Evolutionary conservation across 2,113 vertebrate species (phyloP).

Genomic region (Actinemys pallida): DNA sequence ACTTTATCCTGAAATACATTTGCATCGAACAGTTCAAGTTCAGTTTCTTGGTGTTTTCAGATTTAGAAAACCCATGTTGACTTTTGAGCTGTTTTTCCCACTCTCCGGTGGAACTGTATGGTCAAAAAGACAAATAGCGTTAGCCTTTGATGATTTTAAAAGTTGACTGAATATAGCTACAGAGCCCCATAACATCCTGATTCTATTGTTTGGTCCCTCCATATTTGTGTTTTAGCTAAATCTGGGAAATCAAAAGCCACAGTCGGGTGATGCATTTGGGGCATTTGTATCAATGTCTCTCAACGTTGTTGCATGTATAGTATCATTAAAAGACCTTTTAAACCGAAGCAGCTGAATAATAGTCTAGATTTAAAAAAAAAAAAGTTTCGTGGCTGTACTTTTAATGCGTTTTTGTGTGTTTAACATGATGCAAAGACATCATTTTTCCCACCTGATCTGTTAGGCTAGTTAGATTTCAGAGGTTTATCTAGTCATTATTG

Average conservation of each 20-base stretch:
- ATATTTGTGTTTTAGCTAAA: neutral
- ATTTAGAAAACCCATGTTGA: accelerated
- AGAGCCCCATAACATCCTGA: neutral
- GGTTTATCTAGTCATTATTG: conserved; percentile 86
- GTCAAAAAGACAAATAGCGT: neutral
- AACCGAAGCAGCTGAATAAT: neutral
- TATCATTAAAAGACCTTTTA: neutral
- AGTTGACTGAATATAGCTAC: neutral
- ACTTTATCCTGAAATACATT: neutral
- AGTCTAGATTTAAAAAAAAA: neutral
- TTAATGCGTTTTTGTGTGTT: neutral
- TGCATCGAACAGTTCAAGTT: neutral
- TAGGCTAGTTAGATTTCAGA: conserved; percentile 76
- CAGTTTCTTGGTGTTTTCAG: neutral
- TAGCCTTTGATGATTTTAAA: neutral
- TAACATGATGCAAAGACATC: neutral
- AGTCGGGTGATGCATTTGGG: neutral
- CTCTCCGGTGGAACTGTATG: neutral
- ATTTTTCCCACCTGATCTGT: conserved; percentile 3
- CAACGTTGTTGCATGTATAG: neutral
- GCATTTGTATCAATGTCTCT: neutral
- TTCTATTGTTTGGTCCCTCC: neutral
- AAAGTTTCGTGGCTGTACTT: neutral
- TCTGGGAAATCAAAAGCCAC: neutral
- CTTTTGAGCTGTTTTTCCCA: neutral